phyloP scores from a whole-genome alignment of 2,113 vertebrate genomes.

The Rhinolophus sinicus region DNA sequence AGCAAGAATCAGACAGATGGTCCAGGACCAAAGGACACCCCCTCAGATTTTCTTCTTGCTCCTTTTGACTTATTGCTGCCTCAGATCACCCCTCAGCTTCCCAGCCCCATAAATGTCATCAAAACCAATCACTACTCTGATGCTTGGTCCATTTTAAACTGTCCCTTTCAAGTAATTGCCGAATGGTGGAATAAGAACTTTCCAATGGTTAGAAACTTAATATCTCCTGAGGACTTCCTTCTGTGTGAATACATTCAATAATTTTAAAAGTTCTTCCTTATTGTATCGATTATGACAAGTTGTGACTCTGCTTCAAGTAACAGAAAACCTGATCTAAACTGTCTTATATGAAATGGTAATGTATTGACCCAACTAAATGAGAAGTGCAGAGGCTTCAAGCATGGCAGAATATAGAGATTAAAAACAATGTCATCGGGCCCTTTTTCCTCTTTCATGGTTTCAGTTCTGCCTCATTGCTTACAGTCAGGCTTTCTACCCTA shows the following conservation, averaged over 20 bases:
- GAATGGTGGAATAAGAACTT: neutral
- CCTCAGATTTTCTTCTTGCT: neutral
- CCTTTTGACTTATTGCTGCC: neutral
- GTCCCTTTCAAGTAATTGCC: neutral
- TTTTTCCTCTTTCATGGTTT: neutral
- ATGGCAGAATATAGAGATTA: neutral
- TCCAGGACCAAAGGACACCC: neutral
- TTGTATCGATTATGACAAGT: neutral
- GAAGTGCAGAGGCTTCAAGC: neutral
- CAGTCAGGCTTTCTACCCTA: neutral
- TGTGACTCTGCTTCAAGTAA: neutral
- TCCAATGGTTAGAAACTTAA: neutral
- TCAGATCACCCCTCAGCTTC: neutral
- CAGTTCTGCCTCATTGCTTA: neutral
- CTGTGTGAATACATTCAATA: neutral
- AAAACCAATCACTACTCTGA: neutral
- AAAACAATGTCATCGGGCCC: neutral
- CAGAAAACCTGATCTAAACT: slow-evolving; percentile 7
- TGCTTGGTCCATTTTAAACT: neutral
- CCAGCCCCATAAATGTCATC: neutral
- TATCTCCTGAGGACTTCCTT: neutral
- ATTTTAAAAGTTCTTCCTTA: neutral
- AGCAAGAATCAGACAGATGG: neutral
- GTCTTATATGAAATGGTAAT: slow-evolving; percentile 27
- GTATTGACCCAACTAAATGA: slow-evolving; percentile 37